A percentile compares a stretch with the other conserved stretches of the same genome.
phyloP scores from a whole-genome alignment of 2,888 invertebrate species.

The Hemicrepidius hirtus region DNA sequence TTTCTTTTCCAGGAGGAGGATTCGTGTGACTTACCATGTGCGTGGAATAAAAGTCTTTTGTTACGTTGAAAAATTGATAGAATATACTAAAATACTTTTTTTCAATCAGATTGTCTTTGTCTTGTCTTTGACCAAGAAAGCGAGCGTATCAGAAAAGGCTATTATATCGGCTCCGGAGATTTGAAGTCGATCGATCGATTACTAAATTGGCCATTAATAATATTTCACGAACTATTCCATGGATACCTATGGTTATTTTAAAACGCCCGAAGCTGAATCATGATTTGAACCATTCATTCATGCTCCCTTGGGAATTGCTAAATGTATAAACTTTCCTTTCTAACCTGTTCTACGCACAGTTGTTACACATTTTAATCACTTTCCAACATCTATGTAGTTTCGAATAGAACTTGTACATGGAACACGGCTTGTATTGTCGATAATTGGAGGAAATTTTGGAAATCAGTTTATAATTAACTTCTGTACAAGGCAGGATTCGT shows the following conservation, averaged over 20 bases:
- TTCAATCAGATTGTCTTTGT: constrained; percentile 4
- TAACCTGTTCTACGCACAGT: constrained; percentile 10
- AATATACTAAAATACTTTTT: too few relatives aligned
- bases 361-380: constrained; percentile 26
- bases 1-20: too few relatives aligned
- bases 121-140: constrained; percentile 14
- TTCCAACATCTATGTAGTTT: constrained; percentile 10
- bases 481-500: background rate
- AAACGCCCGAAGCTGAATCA: constrained; percentile 25
- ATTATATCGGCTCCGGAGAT: constrained; percentile 21
- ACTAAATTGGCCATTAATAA: constrained; percentile 30
- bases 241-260: constrained; percentile 31
- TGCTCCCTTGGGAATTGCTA: constrained; percentile 9
- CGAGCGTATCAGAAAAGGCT: constrained; percentile 15
- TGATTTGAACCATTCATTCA: constrained; percentile 20
- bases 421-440: constrained; percentile 5
- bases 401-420: background rate
- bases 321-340: constrained; percentile 26
- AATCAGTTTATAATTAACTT: background rate
- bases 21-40: too few relatives aligned
- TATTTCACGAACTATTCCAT: constrained; percentile 28
- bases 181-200: constrained; percentile 22
- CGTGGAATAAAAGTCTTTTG: too few relatives aligned
- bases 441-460: constrained; percentile 4
- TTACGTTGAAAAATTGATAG: too few relatives aligned